phyloP scores from a whole-genome alignment of 1,140 invertebrate genomes.

The Megalonaias nervosa region DNA sequence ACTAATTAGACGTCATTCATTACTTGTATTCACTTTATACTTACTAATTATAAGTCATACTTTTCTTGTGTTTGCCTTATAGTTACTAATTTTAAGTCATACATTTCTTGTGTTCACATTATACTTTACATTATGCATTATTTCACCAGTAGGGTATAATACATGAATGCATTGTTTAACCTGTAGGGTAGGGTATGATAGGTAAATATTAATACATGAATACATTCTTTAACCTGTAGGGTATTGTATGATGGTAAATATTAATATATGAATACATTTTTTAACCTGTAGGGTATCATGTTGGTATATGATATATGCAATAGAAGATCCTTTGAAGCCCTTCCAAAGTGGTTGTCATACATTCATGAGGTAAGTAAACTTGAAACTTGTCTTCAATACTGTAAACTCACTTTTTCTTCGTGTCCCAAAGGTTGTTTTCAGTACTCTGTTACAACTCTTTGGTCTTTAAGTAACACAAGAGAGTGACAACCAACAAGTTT shows the following conservation, averaged over 20 bases:
- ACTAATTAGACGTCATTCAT: too few relatives aligned
- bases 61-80: too few relatives aligned
- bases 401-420: background rate
- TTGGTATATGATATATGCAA: constrained; percentile 45
- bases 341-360: constrained; percentile 43
- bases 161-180: background rate
- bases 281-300: constrained; percentile 37
- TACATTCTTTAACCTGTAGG: constrained; percentile 26
- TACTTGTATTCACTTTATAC: too few relatives aligned
- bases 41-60: too few relatives aligned
- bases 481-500: too few relatives aligned
- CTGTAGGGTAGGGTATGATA: constrained; percentile 37
- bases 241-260: constrained; percentile 11
- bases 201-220: background rate
- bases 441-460: too few relatives aligned
- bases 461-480: too few relatives aligned
- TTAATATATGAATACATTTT: background rate
- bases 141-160: too few relatives aligned
- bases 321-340: constrained; percentile 40
- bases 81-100: too few relatives aligned
- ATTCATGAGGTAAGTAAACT: constrained; percentile 29
- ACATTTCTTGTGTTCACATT: too few relatives aligned
- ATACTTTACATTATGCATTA: too few relatives aligned
- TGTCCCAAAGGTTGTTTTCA: background rate
- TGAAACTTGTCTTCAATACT: background rate